A percentile compares a stretch with the other conserved stretches of the same genome.
These are phyloP conservation scores for Enteromius viviparus DNA, from an alignment of 2,797 vertebrate species.

Conservation along the genomic window DNA sequence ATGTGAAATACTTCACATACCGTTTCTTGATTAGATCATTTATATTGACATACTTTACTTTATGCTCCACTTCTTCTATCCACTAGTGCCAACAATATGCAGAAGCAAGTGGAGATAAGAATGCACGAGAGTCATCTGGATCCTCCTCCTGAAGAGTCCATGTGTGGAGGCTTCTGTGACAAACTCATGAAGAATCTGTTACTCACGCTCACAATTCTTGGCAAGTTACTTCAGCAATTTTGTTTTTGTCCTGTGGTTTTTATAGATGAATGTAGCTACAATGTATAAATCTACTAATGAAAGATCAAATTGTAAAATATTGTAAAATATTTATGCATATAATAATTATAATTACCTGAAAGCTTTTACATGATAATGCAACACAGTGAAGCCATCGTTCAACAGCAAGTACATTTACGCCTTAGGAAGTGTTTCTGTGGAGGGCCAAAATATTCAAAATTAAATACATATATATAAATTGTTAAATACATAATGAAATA, in stretches of 20 bases:
- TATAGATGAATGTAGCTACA: neutral
- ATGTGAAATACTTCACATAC: no score
- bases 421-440: neutral
- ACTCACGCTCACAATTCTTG: conserved; percentile 91
- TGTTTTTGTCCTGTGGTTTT: neutral
- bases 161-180: conserved; percentile 81
- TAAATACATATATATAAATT: no score
- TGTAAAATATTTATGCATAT: neutral
- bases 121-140: conserved; percentile 90
- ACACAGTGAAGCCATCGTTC: neutral
- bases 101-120: conserved; percentile 95
- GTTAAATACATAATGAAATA: no score
- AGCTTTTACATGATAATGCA: neutral
- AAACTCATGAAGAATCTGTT: conserved; percentile 91
- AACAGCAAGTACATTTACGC: neutral
- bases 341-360: neutral
- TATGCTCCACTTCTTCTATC: conserved; percentile 7
- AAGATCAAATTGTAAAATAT: neutral
- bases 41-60: neutral
- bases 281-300: neutral
- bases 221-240: conserved; percentile 68
- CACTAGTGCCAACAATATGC: conserved; percentile 76
- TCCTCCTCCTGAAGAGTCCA: conserved; percentile 68
- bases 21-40: neutral
- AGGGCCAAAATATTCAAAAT: no score